Conservation (phyloP, 2,797 vertebrate species). For the Diplodus puntazzo region DNA sequence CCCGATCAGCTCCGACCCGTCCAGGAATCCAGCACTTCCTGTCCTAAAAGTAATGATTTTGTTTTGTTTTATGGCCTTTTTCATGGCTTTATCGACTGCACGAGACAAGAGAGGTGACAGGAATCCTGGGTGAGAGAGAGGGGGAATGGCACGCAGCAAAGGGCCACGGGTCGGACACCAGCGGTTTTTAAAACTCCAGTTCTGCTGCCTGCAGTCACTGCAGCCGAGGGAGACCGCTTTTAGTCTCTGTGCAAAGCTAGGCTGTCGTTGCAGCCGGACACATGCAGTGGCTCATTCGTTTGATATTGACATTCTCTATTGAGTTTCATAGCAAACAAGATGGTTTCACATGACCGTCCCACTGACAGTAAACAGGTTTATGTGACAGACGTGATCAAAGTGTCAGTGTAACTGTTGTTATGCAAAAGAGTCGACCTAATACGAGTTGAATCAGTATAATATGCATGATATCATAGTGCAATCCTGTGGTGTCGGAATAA, state of each 20-base stretch:
- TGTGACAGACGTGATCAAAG: slow-evolving; percentile 1
- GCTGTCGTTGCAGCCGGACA: not conserved
- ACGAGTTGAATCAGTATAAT: not conserved
- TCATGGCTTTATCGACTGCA: too few species aligned
- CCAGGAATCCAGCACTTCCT: too few species aligned
- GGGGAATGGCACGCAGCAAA: too few species aligned
- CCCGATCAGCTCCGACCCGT: too few species aligned
- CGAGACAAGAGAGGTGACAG: too few species aligned
- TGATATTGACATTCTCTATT: not conserved
- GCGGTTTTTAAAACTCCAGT: too few species aligned
- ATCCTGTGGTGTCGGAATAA: not conserved
- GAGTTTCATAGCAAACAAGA: not conserved
- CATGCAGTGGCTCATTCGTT: not conserved
- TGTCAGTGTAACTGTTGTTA: not conserved
- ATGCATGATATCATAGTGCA: not conserved
- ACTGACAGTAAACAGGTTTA: not conserved
- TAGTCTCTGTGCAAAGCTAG: too few species aligned
- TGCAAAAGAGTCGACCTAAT: not conserved
- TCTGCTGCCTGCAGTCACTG: too few species aligned
- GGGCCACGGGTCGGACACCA: too few species aligned
- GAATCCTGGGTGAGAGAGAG: too few species aligned
- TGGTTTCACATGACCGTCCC: not conserved
- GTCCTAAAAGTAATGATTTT: not conserved
- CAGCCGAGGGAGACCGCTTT: too few species aligned
- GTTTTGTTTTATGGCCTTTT: too few species aligned